Base-by-base conservation (phyloP, 2,797 vertebrate genomes). In the Neolamprologus multifasciatus region DNA sequence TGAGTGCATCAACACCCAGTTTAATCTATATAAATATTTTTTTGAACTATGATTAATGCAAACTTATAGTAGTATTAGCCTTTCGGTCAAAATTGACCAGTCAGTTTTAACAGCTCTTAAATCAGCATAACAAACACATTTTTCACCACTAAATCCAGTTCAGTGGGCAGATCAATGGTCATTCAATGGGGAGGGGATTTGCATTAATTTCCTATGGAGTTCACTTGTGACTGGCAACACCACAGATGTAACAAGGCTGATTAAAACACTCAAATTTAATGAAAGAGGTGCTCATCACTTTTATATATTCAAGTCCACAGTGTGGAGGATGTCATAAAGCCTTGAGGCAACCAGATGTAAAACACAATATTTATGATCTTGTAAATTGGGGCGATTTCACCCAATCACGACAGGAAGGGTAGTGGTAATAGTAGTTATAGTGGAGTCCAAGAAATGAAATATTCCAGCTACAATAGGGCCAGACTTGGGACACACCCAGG, bases 161-260 rank as follows among this genome's bases (percentile, higher is more conserved):
- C 14, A 59, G 55, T 0, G 1, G 14, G 26, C 55, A 57, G 14
- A 17, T 17, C 55, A 59, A 10, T 17, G 14, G 8, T 59, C 55
- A 59, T 17, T 55, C 23, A 55, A 26, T 5, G 0, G n/a, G n/a
- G 11, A 1, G 4, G 4, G 23, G 0, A 31, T 6, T 57, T 31
- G 55, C 55, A 4, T 31, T 59, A 5, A 31, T 31, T 29, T 31
- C 26, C 26, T 57, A 9, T 57, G 26, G 14, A 3, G 12, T 14
- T 55, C 21, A 55, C 52, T 3, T 17, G 9, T 59, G 16, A 59
- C 0, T 0, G 2, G 16, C 9, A 59, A 31, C 26, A 17, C 1
- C 55, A 0, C 55, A 59, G 16, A 17, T 59, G 9, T 59, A 59
- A 59, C 14, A 59, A 59, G 14, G 55, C 9, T 59, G 55, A 59